Evolutionary conservation across 1,140 invertebrate genomes (phyloP), one percentile per base, ranked within the genome.

Genomic region (Lethrus apterus): DNA sequence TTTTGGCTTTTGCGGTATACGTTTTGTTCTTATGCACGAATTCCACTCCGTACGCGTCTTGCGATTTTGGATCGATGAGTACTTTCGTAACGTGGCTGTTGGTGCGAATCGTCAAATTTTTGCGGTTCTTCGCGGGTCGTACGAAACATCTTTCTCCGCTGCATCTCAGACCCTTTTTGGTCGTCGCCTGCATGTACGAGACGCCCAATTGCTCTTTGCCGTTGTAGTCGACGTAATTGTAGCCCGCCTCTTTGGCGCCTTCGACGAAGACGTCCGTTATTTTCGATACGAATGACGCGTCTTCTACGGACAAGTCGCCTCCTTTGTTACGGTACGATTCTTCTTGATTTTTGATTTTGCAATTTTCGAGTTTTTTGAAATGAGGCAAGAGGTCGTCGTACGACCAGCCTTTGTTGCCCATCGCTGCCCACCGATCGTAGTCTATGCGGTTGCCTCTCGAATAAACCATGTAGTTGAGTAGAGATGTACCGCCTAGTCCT

Each of bases 111-210:
- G 90, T 83, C 1, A 96, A 68, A 61, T 95, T 96, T 11, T 75
- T 75, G 2, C 92, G 71, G 2, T 85, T 67, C 33, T 86, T 73
- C 1, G 81, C 82, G 0, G 91, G 87, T 49, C 86, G 65, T 0
- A 96, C 66, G 57, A 93, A 96, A 0, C 88, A 90, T 63, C 88
- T 89, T 0, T 89, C 78, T 0, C 88, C 87, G 18, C 86, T 92
- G 62, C 92, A 95, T 1, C 93, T 69, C 0, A 71, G 74, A 0
- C 93, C 93, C 3, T 84, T 68, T 33, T 81, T 63, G 0, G 78
- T 72, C 0, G 83, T 84, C 2, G 82, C 93, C 70, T 92, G 94
- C 1, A 83, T 84, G 7, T 89, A 82, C 80, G 91, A 92, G 48
- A 91, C 92, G 0, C 89, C 87, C 8, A 86, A 80, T 64, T 93